A percentile compares a stretch with the other conserved stretches of the same genome.
These are phyloP conservation scores for Alca torda DNA, from an alignment of 2,797 vertebrate species.

Conservation along the genomic window DNA sequence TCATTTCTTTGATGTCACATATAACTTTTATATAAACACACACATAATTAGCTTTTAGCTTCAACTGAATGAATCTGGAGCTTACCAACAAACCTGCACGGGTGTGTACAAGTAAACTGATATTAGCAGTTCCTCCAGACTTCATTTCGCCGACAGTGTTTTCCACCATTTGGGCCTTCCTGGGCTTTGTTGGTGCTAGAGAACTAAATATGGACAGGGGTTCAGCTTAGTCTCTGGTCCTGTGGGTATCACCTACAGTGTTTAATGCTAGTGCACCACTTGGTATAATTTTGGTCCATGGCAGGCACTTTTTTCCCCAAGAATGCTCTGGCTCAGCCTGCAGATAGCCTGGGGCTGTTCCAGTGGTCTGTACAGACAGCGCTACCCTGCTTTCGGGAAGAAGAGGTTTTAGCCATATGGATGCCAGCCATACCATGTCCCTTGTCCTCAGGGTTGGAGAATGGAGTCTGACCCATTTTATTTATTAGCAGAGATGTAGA, in stretches of 20 bases:
- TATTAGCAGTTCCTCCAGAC: background rate
- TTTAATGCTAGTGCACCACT: background rate
- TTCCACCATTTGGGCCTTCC: background rate
- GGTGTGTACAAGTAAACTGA: background rate
- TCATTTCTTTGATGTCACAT: slow-evolving; percentile 55
- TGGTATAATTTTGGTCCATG: background rate
- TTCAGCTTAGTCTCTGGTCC: background rate
- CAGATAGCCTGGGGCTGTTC: background rate
- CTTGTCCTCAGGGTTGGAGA: background rate
- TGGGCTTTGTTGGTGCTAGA: background rate
- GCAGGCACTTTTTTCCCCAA: background rate
- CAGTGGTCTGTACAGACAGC: background rate
- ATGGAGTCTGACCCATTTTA: background rate
- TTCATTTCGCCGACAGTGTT: background rate
- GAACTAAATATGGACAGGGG: background rate
- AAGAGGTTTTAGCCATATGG: background rate
- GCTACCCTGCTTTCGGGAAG: background rate
- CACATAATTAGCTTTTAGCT: slow-evolving; percentile 38
- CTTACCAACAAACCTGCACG: slow-evolving; percentile 1
- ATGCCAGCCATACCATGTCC: background rate
- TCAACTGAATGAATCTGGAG: slow-evolving; percentile 21
- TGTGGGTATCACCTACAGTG: background rate
- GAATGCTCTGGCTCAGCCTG: background rate
- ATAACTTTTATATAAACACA: slow-evolving; percentile 60
- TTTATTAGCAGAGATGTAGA: background rate